phyloP scores from a whole-genome alignment of 2,113 vertebrate genomes.

The Dicaeum eximium region DNA sequence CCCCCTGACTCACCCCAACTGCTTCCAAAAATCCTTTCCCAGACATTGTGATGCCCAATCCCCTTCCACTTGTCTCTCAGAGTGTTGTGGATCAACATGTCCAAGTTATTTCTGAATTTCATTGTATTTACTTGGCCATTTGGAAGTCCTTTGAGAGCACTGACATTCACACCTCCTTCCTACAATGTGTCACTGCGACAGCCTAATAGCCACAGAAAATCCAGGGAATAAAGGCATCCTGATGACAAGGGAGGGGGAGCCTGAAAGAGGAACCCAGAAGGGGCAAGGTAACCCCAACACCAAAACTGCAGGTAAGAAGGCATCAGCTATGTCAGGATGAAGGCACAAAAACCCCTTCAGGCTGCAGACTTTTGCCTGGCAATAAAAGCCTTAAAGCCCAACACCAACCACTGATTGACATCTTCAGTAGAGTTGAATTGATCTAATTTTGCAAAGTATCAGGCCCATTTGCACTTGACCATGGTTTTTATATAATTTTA shows the following conservation, averaged over 20 bases:
- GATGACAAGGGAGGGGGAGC: background rate
- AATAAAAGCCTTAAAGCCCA: background rate
- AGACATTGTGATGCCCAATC: rapidly evolving
- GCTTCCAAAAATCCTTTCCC: background rate
- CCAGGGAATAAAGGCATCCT: background rate
- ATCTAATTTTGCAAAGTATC: background rate
- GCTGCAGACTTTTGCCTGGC: background rate
- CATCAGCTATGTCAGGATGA: background rate
- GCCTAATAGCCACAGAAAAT: background rate
- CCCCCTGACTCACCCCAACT: rapidly evolving
- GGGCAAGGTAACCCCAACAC: background rate
- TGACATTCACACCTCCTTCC: background rate
- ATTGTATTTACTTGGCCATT: background rate
- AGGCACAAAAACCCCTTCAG: background rate
- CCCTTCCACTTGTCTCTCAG: too few species aligned
- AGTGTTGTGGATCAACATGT: rapidly evolving
- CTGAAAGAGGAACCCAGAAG: background rate
- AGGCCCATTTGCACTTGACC: background rate
- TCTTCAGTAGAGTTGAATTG: background rate
- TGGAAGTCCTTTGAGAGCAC: background rate
- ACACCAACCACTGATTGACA: background rate
- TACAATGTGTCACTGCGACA: background rate
- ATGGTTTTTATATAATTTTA: background rate
- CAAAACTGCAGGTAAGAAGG: background rate
- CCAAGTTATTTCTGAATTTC: background rate